phyloP scores from a whole-genome alignment of 2,888 invertebrate genomes.

The Protodeltote pygarga region DNA sequence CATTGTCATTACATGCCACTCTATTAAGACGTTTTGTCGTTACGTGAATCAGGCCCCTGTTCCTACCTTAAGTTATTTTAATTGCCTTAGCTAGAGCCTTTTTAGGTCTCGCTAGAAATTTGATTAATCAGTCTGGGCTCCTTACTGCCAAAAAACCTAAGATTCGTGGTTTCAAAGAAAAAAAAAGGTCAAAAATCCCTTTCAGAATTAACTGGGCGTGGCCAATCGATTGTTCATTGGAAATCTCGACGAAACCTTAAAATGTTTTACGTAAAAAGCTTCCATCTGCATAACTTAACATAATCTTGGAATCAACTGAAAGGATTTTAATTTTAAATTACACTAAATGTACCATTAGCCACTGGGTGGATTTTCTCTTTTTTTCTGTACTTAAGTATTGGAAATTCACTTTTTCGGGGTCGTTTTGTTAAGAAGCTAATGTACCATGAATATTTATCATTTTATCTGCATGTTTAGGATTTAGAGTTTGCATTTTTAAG shows the following conservation, averaged over 20 bases:
- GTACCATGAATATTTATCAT: conserved; percentile 10
- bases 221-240: conserved; percentile 37
- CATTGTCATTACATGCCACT: no score
- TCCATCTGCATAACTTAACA: conserved; percentile 80
- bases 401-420: conserved; percentile 18
- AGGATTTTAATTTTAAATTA: conserved; percentile 81
- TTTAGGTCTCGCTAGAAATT: no score
- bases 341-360: conserved; percentile 64
- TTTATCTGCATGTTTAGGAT: not conserved
- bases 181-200: conserved; percentile 26
- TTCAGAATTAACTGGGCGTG: conserved; percentile 43
- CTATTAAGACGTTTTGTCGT: no score
- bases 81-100: no score
- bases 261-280: conserved; percentile 67
- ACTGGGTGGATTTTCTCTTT: conserved; percentile 51
- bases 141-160: no score
- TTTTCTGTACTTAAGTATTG: conserved; percentile 31
- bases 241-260: conserved; percentile 43
- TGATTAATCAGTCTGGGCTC: no score
- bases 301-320: conserved; percentile 79
- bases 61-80: no score
- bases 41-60: no score
- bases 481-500: no score
- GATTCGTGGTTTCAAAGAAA: no score
- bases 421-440: conserved; percentile 4